These are phyloP conservation scores for Oreochromis aureus DNA, from an alignment of 2,113 vertebrate species.

Conservation along the genomic window DNA sequence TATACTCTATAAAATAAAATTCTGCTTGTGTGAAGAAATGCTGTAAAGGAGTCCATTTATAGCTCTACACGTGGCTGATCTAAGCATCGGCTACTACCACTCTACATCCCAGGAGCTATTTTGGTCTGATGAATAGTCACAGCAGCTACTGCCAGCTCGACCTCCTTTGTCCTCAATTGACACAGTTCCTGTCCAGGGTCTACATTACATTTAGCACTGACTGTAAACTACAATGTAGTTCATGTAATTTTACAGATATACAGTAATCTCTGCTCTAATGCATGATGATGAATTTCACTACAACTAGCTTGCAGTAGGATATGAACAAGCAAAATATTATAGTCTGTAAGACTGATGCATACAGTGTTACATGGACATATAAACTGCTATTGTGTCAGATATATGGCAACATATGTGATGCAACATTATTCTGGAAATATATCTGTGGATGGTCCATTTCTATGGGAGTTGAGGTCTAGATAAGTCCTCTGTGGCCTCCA, in stretches of 20 bases:
- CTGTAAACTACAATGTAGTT: neutral
- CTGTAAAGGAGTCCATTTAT: constrained; percentile 7
- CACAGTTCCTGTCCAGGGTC: constrained; percentile 49
- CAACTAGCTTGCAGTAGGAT: neutral
- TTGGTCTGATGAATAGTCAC: constrained; percentile 46
- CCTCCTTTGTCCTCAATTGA: constrained; percentile 59
- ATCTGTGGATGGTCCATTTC: neutral
- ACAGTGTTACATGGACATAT: neutral
- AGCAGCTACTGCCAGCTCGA: constrained; percentile 38
- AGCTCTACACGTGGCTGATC: constrained; percentile 45
- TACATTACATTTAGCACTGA: constrained; percentile 37
- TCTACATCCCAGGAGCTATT: constrained; percentile 23
- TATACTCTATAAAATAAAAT: neutral
- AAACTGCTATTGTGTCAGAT: neutral
- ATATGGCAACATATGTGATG: neutral
- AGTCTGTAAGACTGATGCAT: neutral
- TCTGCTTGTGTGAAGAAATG: neutral
- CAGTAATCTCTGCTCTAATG: neutral
- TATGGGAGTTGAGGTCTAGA: neutral
- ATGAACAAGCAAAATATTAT: neutral
- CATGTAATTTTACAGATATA: neutral
- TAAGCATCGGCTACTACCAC: constrained; percentile 25
- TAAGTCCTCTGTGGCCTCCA: neutral
- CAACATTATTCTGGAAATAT: neutral
- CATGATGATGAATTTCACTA: neutral